These are phyloP conservation scores for Montipora efflorescens DNA, from an alignment of 64 coral and sea anemone genomes.

Conservation along the genomic window DNA sequence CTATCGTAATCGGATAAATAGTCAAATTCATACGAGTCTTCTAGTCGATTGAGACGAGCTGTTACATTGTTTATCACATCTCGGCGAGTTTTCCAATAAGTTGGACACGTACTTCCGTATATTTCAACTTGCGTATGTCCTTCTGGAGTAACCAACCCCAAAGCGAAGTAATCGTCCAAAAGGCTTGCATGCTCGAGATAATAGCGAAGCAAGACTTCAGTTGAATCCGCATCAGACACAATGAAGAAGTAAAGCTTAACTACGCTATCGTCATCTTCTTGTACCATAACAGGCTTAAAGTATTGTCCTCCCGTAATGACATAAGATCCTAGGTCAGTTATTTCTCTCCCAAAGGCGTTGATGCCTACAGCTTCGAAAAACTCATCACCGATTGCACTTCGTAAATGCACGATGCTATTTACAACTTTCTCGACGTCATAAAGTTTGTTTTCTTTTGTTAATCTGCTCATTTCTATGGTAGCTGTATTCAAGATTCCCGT, in stretches of 20 bases:
- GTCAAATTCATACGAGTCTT: slow-evolving; percentile 25
- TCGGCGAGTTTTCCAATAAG: slow-evolving; percentile 74
- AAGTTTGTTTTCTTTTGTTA: slow-evolving; percentile 34
- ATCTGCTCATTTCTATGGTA: slow-evolving; percentile 71
- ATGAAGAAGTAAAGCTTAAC: slow-evolving; percentile 86
- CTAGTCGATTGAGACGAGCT: background rate
- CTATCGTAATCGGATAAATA: background rate
- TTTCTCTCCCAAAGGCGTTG: slow-evolving; percentile 78
- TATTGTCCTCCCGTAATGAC: slow-evolving; percentile 78
- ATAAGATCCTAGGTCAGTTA: slow-evolving; percentile 64
- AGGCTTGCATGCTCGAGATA: slow-evolving; percentile 84
- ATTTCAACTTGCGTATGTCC: slow-evolving; percentile 76
- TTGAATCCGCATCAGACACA: slow-evolving; percentile 68
- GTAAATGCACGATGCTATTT: slow-evolving; percentile 53
- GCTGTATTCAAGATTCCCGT: slow-evolving; percentile 61
- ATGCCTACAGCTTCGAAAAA: slow-evolving; percentile 73
- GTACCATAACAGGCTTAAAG: slow-evolving; percentile 82
- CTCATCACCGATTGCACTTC: slow-evolving; percentile 44
- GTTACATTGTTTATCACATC: slow-evolving; percentile 62
- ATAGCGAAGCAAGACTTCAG: slow-evolving; percentile 70
- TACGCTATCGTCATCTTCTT: slow-evolving; percentile 84
- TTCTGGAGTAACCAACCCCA: slow-evolving; percentile 65
- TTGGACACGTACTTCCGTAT: slow-evolving; percentile 78
- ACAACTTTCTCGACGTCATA: slow-evolving; percentile 82
- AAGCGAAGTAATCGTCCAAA: slow-evolving; percentile 86